phyloP scores from a whole-genome alignment of 2,113 vertebrate species.

The Synchiropus splendidus region DNA sequence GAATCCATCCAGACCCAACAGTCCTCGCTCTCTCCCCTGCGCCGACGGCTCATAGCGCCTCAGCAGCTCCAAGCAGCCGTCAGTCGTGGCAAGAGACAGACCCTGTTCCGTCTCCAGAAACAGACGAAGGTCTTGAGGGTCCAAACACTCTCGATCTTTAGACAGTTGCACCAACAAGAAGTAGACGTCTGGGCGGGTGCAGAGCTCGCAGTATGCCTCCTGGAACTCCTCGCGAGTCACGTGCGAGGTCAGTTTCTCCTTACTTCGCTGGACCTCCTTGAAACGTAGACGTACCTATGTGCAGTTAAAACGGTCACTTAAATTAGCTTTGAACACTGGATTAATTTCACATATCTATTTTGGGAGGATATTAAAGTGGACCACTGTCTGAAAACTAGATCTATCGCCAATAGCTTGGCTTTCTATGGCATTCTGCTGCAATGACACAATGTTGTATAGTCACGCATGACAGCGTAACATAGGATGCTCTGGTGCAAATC shows the following conservation, averaged over 20 bases:
- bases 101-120: conserved; percentile 96
- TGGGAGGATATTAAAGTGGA: not conserved
- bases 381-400: not conserved
- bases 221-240: conserved; percentile 92
- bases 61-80: conserved; percentile 89
- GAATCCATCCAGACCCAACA: conserved; percentile 91
- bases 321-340: too few species aligned
- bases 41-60: conserved; percentile 82
- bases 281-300: conserved; percentile 78
- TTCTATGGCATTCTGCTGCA: too few species aligned
- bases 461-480: too few species aligned
- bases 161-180: conserved; percentile 95
- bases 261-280: conserved; percentile 93
- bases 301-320: not conserved
- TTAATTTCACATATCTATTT: too few species aligned
- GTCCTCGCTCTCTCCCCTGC: conserved; percentile 78
- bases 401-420: too few species aligned
- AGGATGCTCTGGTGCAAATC: too few species aligned
- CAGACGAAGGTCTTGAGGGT: conserved; percentile 88
- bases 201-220: conserved; percentile 90
- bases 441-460: too few species aligned
- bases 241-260: conserved; percentile 92
- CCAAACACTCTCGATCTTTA: conserved; percentile 92
- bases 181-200: conserved; percentile 92
- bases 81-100: conserved; percentile 77